Conservation (phyloP, 2,113 vertebrate genomes). For the Oenanthe oenanthe region DNA sequence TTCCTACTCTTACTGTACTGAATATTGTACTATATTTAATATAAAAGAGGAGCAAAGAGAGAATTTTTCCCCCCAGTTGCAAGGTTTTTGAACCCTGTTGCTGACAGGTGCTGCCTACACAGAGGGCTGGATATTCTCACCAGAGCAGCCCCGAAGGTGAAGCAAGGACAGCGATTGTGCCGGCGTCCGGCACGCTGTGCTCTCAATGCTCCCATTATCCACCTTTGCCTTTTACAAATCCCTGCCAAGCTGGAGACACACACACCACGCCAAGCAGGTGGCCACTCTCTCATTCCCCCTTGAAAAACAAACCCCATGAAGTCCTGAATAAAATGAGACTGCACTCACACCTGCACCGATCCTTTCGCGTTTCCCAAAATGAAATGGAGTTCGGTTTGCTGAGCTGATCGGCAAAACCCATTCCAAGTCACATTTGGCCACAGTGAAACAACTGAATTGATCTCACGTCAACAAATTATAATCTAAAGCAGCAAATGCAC, state of each 20-base stretch:
- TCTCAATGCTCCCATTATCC: background rate
- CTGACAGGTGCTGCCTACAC: background rate
- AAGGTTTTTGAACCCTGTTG: background rate
- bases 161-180: background rate
- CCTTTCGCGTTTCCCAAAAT: accelerated
- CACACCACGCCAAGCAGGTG: constrained; percentile 24
- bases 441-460: background rate
- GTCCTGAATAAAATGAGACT: background rate
- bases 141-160: background rate
- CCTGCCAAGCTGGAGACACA: background rate
- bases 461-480: background rate
- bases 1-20: background rate
- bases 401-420: background rate
- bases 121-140: background rate
- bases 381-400: background rate
- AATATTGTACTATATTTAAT: background rate
- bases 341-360: background rate
- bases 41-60: background rate
- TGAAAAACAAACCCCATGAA: background rate
- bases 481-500: background rate
- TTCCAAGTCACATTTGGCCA: background rate
- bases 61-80: accelerated
- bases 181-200: background rate
- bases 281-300: background rate
- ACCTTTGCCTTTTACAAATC: background rate